Conservation (phyloP, 2,888 invertebrate species). For the Oligia fasciuncula region DNA sequence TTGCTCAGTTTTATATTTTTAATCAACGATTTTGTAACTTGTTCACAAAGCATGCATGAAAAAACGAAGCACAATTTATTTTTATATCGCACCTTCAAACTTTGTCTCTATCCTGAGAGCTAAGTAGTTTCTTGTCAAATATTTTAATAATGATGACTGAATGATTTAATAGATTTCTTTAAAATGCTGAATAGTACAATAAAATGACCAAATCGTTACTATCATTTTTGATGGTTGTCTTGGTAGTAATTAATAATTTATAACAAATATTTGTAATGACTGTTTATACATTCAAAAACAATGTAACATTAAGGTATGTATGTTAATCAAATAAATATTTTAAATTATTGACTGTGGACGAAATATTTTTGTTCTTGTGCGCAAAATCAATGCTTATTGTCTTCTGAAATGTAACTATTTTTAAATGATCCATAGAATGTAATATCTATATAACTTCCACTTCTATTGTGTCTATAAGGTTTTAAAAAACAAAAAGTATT, state of each 20-base stretch:
- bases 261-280: constrained; percentile 70
- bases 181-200: constrained; percentile 83
- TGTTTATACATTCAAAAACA: constrained; percentile 69
- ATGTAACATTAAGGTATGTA: constrained; percentile 57
- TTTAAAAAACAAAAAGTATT: constrained; percentile 68
- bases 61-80: constrained; percentile 23
- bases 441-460: constrained; percentile 68
- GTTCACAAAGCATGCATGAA: constrained; percentile 17
- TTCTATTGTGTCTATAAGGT: constrained; percentile 73
- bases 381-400: constrained; percentile 65
- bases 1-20: constrained; percentile 51
- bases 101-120: not conserved
- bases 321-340: constrained; percentile 59
- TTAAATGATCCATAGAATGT: constrained; percentile 53
- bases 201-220: constrained; percentile 80
- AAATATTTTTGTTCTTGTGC: constrained; percentile 46
- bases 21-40: constrained; percentile 26
- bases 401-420: constrained; percentile 60
- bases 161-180: constrained; percentile 31
- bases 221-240: constrained; percentile 63
- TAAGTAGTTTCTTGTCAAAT: constrained; percentile 11
- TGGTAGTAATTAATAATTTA: constrained; percentile 65
- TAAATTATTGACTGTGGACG: constrained; percentile 52
- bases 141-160: constrained; percentile 22
- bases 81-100: not conserved